Percentiles rank a stretch among this genome's conserved stretches.
phyloP scores from a whole-genome alignment of 2,888 invertebrate species.

The Griposia aprilina region DNA sequence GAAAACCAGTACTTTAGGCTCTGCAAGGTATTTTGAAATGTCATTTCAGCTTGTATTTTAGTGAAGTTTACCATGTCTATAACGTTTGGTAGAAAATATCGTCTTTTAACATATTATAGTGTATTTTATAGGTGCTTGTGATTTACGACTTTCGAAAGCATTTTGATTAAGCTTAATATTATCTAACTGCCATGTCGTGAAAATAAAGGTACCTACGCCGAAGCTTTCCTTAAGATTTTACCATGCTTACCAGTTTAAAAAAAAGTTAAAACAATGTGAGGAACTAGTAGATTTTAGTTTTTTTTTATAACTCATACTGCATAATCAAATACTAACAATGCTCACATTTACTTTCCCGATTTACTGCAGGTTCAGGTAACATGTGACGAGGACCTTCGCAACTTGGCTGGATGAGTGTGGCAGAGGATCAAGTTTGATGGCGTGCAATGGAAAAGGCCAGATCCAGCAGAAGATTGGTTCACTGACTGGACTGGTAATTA shows the following conservation, averaged over 20 bases:
- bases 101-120: constrained; percentile 19
- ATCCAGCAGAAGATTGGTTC: neutral
- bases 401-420: neutral
- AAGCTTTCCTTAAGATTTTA: neutral
- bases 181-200: constrained; percentile 9
- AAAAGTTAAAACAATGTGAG: neutral
- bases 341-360: neutral
- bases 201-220: constrained; percentile 2
- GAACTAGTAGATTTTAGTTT: no score
- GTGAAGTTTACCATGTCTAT: neutral
- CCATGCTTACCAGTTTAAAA: neutral
- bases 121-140: constrained; percentile 32
- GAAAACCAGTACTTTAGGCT: neutral
- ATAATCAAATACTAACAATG: neutral
- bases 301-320: neutral
- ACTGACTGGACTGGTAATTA: neutral
- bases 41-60: constrained; percentile 11
- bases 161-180: constrained; percentile 23
- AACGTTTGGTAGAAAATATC: constrained; percentile 20
- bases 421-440: neutral
- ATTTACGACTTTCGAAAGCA: constrained; percentile 38
- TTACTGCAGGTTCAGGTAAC: neutral
- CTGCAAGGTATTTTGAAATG: constrained; percentile 2
- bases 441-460: neutral
- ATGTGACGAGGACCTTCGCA: neutral